These are phyloP conservation scores for Trochalopteron elliotii DNA, from an alignment of 2,113 vertebrate genomes.

Conservation along the genomic window DNA sequence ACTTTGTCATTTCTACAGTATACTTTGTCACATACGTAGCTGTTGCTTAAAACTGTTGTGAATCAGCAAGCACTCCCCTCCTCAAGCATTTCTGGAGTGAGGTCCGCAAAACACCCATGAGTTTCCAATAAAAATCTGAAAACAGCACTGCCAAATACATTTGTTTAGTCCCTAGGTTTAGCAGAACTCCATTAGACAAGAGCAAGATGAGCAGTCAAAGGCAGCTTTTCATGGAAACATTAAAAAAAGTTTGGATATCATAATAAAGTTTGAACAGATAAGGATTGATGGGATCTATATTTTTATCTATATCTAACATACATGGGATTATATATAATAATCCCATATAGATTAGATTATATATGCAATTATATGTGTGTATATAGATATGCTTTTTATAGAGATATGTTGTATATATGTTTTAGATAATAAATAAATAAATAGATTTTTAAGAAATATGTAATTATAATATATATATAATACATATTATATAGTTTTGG, in stretches of 20 bases:
- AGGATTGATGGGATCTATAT: neutral
- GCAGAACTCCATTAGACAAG: neutral
- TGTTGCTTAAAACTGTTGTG: neutral
- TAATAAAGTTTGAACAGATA: neutral
- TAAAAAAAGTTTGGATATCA: neutral
- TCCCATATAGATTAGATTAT: neutral
- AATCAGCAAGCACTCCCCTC: accelerated
- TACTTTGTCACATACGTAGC: accelerated
- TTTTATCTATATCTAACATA: neutral
- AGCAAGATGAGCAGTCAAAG: neutral
- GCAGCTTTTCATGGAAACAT: neutral
- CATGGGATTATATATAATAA: neutral
- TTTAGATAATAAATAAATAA: neutral
- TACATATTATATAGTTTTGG: neutral
- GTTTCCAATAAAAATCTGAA: neutral
- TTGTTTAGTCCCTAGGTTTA: neutral
- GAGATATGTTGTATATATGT: neutral
- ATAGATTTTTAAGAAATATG: too few relatives aligned
- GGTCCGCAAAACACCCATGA: neutral
- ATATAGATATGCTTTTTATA: neutral
- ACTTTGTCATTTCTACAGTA: neutral
- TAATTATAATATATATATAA: too few relatives aligned
- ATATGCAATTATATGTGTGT: neutral
- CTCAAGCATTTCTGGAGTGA: neutral
- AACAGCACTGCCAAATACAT: neutral